Percentiles rank a stretch among this genome's conserved stretches.
Conservation (phyloP, 92 coral and sea anemone genomes). For the Phenganax marumi region DNA sequence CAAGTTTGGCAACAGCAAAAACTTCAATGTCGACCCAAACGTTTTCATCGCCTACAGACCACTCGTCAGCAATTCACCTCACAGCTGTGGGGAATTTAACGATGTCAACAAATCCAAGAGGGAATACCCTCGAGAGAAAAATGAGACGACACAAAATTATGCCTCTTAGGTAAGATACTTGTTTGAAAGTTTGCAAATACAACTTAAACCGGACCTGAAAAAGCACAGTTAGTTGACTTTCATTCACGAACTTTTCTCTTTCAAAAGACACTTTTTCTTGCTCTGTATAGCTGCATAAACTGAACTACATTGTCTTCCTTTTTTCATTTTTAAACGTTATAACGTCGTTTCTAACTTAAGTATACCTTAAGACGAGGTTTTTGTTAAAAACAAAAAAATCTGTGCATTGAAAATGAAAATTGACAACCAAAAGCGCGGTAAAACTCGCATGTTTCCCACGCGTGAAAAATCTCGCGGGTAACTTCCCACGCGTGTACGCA, state of each 20-base stretch:
- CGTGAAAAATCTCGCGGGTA: conserved; percentile 10
- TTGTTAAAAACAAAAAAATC: not conserved
- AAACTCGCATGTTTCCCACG: not conserved
- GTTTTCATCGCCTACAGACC: conserved; percentile 61
- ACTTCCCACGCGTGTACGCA: conserved; percentile 67
- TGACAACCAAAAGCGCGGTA: not conserved
- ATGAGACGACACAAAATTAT: conserved; percentile 71
- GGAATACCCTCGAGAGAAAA: conserved; percentile 47
- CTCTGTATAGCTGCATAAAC: not conserved
- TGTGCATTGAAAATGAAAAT: not conserved
- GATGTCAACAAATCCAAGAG: conserved; percentile 56
- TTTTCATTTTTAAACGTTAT: no score
- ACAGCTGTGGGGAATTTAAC: conserved; percentile 77
- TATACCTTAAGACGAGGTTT: not conserved
- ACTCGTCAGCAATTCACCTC: conserved; percentile 78
- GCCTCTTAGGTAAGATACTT: conserved; percentile 65
- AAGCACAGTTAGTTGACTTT: no score
- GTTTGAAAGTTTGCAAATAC: not conserved
- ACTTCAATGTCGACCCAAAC: conserved; percentile 38
- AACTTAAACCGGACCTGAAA: no score
- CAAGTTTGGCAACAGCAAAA: not conserved
- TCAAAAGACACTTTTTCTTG: no score
- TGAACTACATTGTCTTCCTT: no score
- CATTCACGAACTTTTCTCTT: no score
- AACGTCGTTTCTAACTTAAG: no score